Evolutionary conservation across 2,113 vertebrate species (phyloP), one percentile per base, ranked within the genome.

Genomic region (Columbina picui): DNA sequence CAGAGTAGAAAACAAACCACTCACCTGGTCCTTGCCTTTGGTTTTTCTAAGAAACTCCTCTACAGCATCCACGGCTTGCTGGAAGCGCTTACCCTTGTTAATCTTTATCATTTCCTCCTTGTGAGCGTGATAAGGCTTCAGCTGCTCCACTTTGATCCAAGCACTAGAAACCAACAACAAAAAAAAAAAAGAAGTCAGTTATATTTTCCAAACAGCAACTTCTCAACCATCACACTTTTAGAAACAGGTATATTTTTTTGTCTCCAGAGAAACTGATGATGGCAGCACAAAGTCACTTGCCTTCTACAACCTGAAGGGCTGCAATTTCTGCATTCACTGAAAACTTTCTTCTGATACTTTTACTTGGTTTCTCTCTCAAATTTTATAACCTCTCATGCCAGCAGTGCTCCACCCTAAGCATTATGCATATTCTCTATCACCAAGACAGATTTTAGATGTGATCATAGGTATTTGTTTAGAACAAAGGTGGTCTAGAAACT

Each of bases 81-180:
- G 99, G 96, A 99, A 99, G 47, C 99, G 98, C 87, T 99, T 99
- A 60, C 99, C 99, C 98, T 99, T 99, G 94, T 99, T 99, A 84
- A 99, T 99, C 98, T 99, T 99, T 93, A 99, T 99, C 99, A 99
- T 99, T 95, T 99, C 99, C 75, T 99, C 99, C 97, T 99, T 99
- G 97, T 99, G 99, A 76, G 98, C 96, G 85, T 99, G 99, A 94
- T 99, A 99, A 10, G 99, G 99, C 97, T 99, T 99, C 96, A 99
- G 98, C 97, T 99, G 99, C 64, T 99, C 99, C 79, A 99, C 99
- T 98, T 99, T 99, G 97, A 99, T 99, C 99, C 99, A 99, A 81
- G 99, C 99, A 97, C 99, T 99, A 92, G 19, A 93, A 95, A 79
- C 57, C 86, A 73, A 89, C 20, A 75, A 60, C 89, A 34, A 15